Evolutionary conservation across 1,140 invertebrate genomes (phyloP).

Genomic region (Anthonomus grandis): DNA sequence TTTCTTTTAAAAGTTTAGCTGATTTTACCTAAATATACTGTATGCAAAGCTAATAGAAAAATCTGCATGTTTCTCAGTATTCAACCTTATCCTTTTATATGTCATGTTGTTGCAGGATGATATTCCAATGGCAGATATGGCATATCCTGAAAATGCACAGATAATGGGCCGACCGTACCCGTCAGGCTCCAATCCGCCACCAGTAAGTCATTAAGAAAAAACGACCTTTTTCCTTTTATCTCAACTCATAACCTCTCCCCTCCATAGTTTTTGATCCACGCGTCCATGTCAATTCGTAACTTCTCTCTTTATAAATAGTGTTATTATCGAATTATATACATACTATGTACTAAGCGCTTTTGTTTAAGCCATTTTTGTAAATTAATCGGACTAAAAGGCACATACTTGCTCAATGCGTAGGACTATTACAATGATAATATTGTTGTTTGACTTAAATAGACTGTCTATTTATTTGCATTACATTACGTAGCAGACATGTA

Average conservation of each 20-base stretch:
- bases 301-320: no score
- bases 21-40: no score
- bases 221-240: slow-evolving; percentile 6
- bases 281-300: slow-evolving; percentile 41
- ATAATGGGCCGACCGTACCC: slow-evolving; percentile 59
- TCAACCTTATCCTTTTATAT: not conserved
- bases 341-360: no score
- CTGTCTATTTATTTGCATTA: no score
- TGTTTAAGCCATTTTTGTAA: slow-evolving; percentile 16
- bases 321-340: no score
- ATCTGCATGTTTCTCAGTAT: not conserved
- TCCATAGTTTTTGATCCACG: slow-evolving; percentile 29
- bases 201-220: slow-evolving; percentile 55
- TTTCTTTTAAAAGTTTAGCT: no score
- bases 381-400: slow-evolving; percentile 26
- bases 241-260: slow-evolving; percentile 16
- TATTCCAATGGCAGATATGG: slow-evolving; percentile 69
- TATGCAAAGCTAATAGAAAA: not conserved
- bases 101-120: slow-evolving; percentile 64
- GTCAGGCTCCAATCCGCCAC: slow-evolving; percentile 48
- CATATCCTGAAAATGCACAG: slow-evolving; percentile 59
- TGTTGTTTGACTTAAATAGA: no score
- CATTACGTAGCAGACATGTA: no score
- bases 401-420: slow-evolving; percentile 41
- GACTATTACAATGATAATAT: slow-evolving; percentile 29